Evolutionary conservation across 2,113 vertebrate genomes (phyloP), one percentile per base, ranked within the genome.

Genomic region (Tichodroma muraria): DNA sequence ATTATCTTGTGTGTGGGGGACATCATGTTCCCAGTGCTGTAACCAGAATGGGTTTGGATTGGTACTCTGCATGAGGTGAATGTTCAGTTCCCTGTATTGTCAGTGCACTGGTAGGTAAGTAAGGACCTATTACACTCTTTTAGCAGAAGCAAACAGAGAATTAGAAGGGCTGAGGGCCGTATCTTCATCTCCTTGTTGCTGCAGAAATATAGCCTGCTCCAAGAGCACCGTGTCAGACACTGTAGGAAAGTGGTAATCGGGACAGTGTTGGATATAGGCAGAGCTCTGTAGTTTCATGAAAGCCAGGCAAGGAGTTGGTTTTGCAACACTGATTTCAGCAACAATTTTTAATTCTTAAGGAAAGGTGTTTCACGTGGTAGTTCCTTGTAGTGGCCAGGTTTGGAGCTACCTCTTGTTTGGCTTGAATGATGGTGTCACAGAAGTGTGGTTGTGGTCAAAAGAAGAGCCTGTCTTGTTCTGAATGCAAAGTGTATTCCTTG

Each of bases 351-450:
- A 4, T 56, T 44, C 21, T 71, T 72, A 20, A 54, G 40, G 50
- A 68, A 13, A 70, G 33, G 7, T 33, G 27, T 84, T 77, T 80
- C 47, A 33, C 18, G 8, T 60, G 35, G 8, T 27, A 20, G 37
- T 8, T 68, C 25, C 6, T 1, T 28, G n/a, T 13, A 23, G 31
- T 22, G 44, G 8, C 12, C 1, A 0, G 14, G 22, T 80, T 92
- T 0, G 1, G 76, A 56, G 17, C 22, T 79, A 9, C n/a, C 28
- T 52, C 30, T 75, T 68, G 15, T 72, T 85, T 72, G 53, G 24
- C 49, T 88, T 69, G 44, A 68, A 69, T 0, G 0, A n/a, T 0
- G 2, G 16, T 6, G 25, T 37, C 3, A 1, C 4, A 0, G 24
- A 33, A 54, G 6, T 7, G 38, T 28, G 19, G 49, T 14, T 68